Base-by-base conservation (phyloP, 2,888 invertebrate genomes). In the Hypsopygia costalis region DNA sequence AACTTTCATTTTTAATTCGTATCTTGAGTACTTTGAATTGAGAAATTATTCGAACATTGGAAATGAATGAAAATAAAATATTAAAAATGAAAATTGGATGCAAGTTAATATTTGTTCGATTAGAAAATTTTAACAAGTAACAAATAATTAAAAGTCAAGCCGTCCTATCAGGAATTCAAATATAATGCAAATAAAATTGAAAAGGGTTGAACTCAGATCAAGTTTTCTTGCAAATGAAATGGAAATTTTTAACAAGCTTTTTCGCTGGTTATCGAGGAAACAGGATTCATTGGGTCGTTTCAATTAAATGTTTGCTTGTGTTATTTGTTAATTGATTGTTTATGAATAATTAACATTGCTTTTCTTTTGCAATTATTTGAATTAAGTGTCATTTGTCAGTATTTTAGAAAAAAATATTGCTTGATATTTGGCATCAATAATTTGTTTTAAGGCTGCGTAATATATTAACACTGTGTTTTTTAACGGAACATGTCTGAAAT, bases 231-330 rank as follows among this genome's bases (percentile, higher is more conserved):
- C 72, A 81, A 85, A 83, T 85, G 79, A 79, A 85, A 82, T 73
- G 86, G 85, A 88, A 86, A 70, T 72, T 81, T 88, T 85, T 88
- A 88, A 88, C 83, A 82, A 87, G 86, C 58, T 41, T 52, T 50
- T 52, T 46, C 52, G 47, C 47, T 52, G 47, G 56, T 51, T 58
- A 55, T 52, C 59, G 52, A 39, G 48, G 56, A 5, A 46, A 47
- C 4, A 16, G 2, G 48, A 71, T 50, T 63, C 76, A 77, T 73
- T 78, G 78, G 66, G 39, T 73, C 58, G 67, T 50, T 58, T 56
- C 78, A 82, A 80, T 83, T 79, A 80, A 65, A 62, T 70, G 52
- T 65, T 73, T 60, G 44, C 57, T 55, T 61, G 52, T 50, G 52
- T 55, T 58, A 52, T 63, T 63, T 66, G 52, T 46, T 37, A 51